These are phyloP conservation scores for Fragum sueziense DNA, from an alignment of 2,888 invertebrate species.

Conservation along the genomic window DNA sequence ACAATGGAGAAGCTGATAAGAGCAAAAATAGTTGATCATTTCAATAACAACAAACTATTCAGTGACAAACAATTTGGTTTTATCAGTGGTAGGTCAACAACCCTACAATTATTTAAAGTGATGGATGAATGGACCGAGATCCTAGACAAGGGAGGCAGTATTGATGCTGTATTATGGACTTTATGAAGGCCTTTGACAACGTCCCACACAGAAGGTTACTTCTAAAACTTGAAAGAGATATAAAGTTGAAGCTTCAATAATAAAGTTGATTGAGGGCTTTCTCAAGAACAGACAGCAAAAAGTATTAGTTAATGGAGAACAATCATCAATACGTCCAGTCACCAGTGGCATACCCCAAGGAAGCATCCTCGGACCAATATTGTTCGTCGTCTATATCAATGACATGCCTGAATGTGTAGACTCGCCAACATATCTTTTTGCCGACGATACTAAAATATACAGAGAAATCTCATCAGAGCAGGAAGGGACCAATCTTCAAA, in stretches of 20 bases:
- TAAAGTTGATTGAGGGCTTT: neutral
- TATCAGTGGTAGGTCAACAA: neutral
- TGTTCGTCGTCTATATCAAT: neutral
- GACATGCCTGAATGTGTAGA: neutral
- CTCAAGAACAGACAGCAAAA: neutral
- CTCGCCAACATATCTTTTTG: neutral
- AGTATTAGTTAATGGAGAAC: neutral
- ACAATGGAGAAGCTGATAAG: constrained; percentile 24
- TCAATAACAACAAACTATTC: constrained; percentile 10
- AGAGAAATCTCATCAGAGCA: neutral
- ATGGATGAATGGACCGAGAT: neutral
- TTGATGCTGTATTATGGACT: constrained; percentile 1
- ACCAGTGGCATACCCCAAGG: neutral
- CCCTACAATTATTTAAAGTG: neutral
- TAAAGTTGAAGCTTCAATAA: neutral
- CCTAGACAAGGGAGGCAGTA: neutral
- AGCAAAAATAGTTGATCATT: constrained; percentile 21
- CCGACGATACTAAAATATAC: neutral
- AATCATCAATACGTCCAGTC: neutral
- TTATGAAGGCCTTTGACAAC: constrained; percentile 22
- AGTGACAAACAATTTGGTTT: neutral
- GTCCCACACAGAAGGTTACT: constrained; percentile 1
- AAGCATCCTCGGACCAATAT: neutral
- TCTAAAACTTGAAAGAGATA: neutral
- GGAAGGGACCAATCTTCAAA: no score